Base-by-base conservation (phyloP, 1,140 invertebrate genomes). In the Dreissena rostriformis region DNA sequence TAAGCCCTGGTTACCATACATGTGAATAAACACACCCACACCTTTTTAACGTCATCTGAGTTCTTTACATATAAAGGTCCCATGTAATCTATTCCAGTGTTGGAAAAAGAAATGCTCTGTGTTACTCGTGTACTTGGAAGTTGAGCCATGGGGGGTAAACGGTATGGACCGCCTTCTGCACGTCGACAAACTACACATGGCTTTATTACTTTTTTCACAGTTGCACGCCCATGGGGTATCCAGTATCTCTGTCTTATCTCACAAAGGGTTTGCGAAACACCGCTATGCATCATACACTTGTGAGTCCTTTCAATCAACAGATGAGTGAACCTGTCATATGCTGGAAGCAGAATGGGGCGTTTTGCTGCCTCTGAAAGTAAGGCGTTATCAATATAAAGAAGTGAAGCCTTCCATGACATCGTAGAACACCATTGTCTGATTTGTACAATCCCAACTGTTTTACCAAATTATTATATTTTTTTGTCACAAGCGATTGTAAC, bases 221-320 rank as follows among this genome's bases (percentile, higher is more conserved):
- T 26, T 10, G 80, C 51, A 65, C 80, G 7, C 49, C 80, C 80
- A 49, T 53, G 29, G 5, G 57, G 80, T 66, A 74, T 73, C 71
- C 80, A 82, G 39, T 19, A 82, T 51, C 28, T 12, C 10, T 74
- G 73, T 74, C 71, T 66, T 26, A 82, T 49, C 49, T 74, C 11
- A 15, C 15, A 4, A 28, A 82, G 57, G 11, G 70, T 74, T 39
- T 82, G 80, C 2, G 71, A 52, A 51, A 67, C 49, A 8, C 80
- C 57, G 55, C 39, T 29, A 55, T 82, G 80, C 15, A 82, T 26
- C 39, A 52, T 12, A 11, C 68, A 29, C n/a, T 55, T 67, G n/a
- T 82, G 80, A 67, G 28, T n/a, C 7, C 29, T 65, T 8, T 70
- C 10, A 26, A 71, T 29, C 11, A 86, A 17, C 81, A 29, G 61